Percentiles rank a stretch among this genome's conserved stretches.
These are phyloP conservation scores for Callospermophilus lateralis DNA, from an alignment of 2,113 vertebrate species.

Conservation along the genomic window DNA sequence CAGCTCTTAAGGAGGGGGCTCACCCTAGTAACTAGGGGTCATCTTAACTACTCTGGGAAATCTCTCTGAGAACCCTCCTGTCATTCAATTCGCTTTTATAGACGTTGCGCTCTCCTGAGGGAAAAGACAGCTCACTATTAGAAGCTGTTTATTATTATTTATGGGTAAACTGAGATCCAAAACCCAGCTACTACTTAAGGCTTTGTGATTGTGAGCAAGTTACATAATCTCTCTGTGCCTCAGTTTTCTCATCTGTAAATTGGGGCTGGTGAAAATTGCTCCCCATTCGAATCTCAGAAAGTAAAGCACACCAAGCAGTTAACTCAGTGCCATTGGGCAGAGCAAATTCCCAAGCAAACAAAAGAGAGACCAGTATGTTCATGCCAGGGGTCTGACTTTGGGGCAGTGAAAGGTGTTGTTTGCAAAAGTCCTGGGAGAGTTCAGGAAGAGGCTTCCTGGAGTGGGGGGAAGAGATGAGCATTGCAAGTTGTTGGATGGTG, in stretches of 20 bases:
- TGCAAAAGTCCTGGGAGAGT: background rate
- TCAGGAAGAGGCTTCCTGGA: slow-evolving; percentile 57
- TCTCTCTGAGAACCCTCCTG: background rate
- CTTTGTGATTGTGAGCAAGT: background rate
- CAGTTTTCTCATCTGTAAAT: slow-evolving; percentile 39
- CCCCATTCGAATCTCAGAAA: background rate
- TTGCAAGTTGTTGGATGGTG: background rate
- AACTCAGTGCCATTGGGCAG: background rate
- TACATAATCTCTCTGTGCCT: background rate
- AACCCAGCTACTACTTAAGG: background rate
- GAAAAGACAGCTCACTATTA: background rate
- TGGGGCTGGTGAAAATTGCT: background rate
- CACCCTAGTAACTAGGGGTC: background rate
- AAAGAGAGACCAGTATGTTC: background rate
- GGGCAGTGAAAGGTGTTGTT: background rate
- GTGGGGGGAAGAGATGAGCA: background rate
- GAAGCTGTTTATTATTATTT: background rate
- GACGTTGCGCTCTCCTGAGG: background rate
- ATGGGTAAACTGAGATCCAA: background rate
- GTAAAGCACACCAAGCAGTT: background rate
- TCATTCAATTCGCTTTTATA: background rate
- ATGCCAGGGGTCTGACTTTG: background rate
- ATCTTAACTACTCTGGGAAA: background rate
- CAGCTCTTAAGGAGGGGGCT: background rate
- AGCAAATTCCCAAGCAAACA: background rate